Conservation (phyloP, 1,140 invertebrate species). For the Plectus sambesii region DNA sequence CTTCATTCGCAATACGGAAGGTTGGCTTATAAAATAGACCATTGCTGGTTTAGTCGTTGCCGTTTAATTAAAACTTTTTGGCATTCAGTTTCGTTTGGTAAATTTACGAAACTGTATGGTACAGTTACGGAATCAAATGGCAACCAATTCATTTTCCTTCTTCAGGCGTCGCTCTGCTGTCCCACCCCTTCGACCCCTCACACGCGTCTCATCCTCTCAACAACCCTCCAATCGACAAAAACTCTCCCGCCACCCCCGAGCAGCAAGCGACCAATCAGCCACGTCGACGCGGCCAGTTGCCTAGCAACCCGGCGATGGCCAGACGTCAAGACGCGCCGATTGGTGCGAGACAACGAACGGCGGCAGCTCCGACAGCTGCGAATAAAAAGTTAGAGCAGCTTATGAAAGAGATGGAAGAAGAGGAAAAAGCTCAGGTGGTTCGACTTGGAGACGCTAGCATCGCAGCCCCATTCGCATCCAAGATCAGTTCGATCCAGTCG, state of each 20-base stretch:
- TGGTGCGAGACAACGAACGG: slow-evolving; percentile 15
- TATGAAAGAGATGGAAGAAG: slow-evolving; percentile 79
- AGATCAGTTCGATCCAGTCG: slow-evolving; percentile 87
- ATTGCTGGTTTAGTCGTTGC: too few relatives aligned
- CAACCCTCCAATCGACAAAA: slow-evolving; percentile 7
- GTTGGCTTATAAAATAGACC: too few relatives aligned
- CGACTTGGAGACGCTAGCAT: slow-evolving; percentile 96
- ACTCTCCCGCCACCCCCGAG: not conserved
- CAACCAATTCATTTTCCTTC: too few relatives aligned
- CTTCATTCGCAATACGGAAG: too few relatives aligned
- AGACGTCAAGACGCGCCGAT: slow-evolving; percentile 23
- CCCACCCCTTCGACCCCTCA: slow-evolving; percentile 63
- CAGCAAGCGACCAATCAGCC: too few relatives aligned
- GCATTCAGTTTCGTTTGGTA: slow-evolving; percentile 14
- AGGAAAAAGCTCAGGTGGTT: slow-evolving; percentile 72
- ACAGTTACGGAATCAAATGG: too few relatives aligned
- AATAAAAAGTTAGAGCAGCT: slow-evolving; percentile 58
- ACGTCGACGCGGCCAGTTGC: too few relatives aligned
- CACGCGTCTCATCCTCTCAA: slow-evolving; percentile 20
- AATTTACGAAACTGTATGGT: slow-evolving; percentile 8
- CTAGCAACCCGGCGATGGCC: too few relatives aligned
- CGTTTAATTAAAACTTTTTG: too few relatives aligned
- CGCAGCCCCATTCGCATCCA: slow-evolving; percentile 96
- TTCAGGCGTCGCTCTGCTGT: slow-evolving; percentile 71
- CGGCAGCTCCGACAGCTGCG: slow-evolving; percentile 27